phyloP scores from a whole-genome alignment of 2,113 vertebrate genomes.

The Anolis carolinensis region DNA sequence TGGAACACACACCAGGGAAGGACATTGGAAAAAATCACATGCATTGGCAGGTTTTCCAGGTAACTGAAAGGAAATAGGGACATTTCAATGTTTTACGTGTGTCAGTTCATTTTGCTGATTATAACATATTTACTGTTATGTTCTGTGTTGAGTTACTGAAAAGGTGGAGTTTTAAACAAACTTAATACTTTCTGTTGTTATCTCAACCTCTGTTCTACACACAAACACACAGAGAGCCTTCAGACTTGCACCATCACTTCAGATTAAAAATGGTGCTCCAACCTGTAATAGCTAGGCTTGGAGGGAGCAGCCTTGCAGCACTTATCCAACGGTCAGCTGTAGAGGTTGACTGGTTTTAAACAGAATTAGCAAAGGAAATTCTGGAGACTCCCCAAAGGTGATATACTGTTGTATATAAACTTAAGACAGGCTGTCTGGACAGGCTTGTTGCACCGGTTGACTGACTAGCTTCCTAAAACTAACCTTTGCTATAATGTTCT shows the following conservation, averaged over 20 bases:
- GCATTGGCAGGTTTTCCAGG: conserved; percentile 18
- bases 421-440: conserved; percentile 25
- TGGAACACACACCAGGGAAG: conserved; percentile 36
- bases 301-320: not conserved
- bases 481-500: conserved; percentile 21
- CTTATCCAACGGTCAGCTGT: not conserved
- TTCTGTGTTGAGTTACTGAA: no score
- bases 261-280: not conserved
- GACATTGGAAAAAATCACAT: conserved; percentile 36
- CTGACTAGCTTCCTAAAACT: conserved; percentile 26
- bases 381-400: conserved; percentile 19
- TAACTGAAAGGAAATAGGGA: conserved; percentile 28
- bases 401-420: conserved; percentile 29
- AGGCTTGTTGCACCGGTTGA: conserved; percentile 40
- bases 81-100: not conserved
- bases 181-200: conserved; percentile 34
- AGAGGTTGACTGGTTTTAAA: conserved; percentile 5
- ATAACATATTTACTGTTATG: not conserved
- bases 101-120: conserved; percentile 18
- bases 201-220: conserved; percentile 27
- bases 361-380: conserved; percentile 4
- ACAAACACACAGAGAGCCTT: not conserved
- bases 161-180: not conserved
- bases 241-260: not conserved
- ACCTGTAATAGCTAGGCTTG: not conserved